Percentiles rank a stretch among this genome's conserved stretches.
Conservation (phyloP, 1,140 invertebrate species). For the Luehdorfia chinensis region DNA sequence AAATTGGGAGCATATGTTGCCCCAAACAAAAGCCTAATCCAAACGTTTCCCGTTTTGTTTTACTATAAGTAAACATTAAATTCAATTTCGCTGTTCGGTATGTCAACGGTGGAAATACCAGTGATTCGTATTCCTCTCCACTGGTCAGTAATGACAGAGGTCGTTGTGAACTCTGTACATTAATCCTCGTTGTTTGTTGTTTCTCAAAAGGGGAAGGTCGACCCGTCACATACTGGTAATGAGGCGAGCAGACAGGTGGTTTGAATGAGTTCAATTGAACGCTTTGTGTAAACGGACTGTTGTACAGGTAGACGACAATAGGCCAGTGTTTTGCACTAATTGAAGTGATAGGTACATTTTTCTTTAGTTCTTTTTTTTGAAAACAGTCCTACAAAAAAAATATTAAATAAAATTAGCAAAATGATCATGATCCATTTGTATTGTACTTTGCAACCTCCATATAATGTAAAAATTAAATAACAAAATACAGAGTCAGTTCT, state of each 20-base stretch:
- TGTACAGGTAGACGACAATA: neutral
- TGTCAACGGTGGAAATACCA: neutral
- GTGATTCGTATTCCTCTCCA: neutral
- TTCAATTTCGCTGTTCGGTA: neutral
- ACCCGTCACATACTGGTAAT: slow-evolving; percentile 11
- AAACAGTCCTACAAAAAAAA: too few species aligned
- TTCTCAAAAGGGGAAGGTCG: slow-evolving; percentile 9
- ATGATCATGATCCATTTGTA: too few species aligned
- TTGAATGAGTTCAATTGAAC: slow-evolving; percentile 6
- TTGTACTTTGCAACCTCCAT: too few species aligned
- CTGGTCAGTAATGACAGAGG: neutral
- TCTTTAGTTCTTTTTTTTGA: neutral
- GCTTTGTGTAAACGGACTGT: slow-evolving; percentile 11
- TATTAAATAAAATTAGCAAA: neutral
- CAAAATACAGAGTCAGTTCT: too few species aligned
- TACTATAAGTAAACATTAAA: neutral
- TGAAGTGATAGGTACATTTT: slow-evolving; percentile 1
- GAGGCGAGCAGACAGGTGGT: slow-evolving; percentile 12
- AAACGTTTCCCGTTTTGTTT: neutral
- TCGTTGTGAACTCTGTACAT: too few species aligned
- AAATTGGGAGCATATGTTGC: neutral
- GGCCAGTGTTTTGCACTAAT: slow-evolving; percentile 6
- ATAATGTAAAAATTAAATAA: too few species aligned
- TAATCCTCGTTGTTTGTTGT: slow-evolving; percentile 6
- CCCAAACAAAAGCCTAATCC: neutral